phyloP scores from a whole-genome alignment of 2,797 vertebrate genomes.

The Rallus crepitans region DNA sequence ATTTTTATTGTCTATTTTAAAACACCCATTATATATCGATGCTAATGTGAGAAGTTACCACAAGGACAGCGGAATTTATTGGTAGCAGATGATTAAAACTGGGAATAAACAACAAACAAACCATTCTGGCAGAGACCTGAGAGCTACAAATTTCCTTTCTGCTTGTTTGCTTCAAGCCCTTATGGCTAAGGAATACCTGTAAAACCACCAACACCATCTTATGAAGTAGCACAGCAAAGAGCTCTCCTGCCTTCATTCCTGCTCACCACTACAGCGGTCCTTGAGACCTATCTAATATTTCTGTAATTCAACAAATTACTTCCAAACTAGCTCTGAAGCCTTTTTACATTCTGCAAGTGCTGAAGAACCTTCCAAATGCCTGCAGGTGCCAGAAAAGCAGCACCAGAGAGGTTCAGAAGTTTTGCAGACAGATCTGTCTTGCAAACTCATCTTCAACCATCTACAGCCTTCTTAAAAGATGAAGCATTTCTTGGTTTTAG shows the following conservation, averaged over 20 bases:
- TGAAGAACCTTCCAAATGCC: neutral
- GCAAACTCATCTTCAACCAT: neutral
- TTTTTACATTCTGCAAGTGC: neutral
- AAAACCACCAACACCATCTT: neutral
- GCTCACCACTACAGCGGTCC: neutral
- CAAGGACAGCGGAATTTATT: constrained; percentile 32
- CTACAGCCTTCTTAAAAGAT: neutral
- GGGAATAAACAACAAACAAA: constrained; percentile 33
- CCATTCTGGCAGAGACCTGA: neutral
- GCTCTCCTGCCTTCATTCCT: neutral
- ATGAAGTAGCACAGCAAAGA: neutral
- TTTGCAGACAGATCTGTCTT: neutral
- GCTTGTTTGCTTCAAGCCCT: neutral
- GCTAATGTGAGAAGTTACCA: constrained; percentile 31
- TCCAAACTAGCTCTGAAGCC: neutral
- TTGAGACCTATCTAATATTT: neutral
- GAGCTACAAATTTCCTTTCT: neutral
- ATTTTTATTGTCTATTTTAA: constrained; percentile 54
- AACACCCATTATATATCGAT: constrained; percentile 33
- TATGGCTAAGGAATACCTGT: neutral
- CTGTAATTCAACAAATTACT: neutral
- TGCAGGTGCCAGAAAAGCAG: neutral
- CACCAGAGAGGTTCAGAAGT: neutral
- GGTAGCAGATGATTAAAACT: constrained; percentile 49
- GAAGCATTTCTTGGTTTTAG: neutral